A percentile compares a stretch with the other conserved stretches of the same genome.
Conservation (phyloP, 1,140 invertebrate species). For the Trinorchestia longiramus region DNA sequence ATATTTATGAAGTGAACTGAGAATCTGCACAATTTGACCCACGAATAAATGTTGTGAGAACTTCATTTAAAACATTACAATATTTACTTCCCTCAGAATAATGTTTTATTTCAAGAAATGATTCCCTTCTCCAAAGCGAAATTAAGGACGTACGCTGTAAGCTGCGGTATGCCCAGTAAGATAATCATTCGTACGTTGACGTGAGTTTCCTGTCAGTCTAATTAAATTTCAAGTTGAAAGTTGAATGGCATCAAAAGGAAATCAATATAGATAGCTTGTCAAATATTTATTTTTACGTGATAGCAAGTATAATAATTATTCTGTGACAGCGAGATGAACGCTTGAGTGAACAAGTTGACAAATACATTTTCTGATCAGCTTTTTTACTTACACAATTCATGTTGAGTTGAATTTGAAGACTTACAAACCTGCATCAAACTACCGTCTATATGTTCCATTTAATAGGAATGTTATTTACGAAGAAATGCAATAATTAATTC, state of each 20-base stretch:
- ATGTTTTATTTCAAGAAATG: background rate
- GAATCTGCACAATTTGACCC: background rate
- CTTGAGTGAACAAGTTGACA: too few species aligned
- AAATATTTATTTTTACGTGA: background rate
- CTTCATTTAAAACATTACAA: background rate
- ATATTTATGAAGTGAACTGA: background rate
- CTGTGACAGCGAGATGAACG: too few species aligned
- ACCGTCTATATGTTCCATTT: too few species aligned
- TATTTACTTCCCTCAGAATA: background rate
- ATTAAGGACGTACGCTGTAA: background rate
- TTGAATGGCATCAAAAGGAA: background rate
- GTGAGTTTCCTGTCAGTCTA: background rate
- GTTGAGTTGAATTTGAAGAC: too few species aligned
- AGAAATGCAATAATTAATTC: too few species aligned
- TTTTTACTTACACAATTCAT: too few species aligned
- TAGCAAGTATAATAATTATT: background rate
- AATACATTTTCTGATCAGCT: too few species aligned
- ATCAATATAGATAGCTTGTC: too few species aligned
- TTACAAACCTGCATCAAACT: too few species aligned
- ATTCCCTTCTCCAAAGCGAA: background rate
- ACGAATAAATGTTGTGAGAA: background rate
- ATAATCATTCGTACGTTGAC: background rate
- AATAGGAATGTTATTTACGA: too few species aligned
- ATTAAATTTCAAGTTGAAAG: background rate
- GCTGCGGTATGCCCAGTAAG: background rate